phyloP scores from a whole-genome alignment of 2,797 vertebrate genomes.

The Malurus leucopterus region DNA sequence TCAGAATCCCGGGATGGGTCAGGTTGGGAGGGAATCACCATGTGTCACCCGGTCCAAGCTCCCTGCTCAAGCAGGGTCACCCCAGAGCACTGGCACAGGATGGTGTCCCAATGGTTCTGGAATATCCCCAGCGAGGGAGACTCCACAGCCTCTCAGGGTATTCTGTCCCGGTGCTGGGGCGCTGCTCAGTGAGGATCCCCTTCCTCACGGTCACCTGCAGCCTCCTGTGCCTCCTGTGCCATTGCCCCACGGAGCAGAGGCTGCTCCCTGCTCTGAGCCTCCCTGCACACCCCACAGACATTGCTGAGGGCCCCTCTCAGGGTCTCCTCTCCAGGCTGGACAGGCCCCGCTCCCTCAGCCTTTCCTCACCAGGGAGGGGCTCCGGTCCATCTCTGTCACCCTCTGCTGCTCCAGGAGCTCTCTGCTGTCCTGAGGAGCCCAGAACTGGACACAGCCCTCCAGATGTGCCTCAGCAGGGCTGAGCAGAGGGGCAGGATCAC shows the following conservation, averaged over 20 bases:
- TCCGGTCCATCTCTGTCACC: neutral
- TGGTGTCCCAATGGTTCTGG: neutral
- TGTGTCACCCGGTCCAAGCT: too few relatives aligned
- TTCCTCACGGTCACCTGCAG: neutral
- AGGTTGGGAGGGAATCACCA: neutral
- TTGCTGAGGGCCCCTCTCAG: neutral
- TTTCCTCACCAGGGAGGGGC: neutral
- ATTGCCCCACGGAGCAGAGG: neutral
- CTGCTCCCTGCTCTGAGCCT: neutral
- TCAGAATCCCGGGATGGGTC: neutral
- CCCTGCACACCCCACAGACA: neutral
- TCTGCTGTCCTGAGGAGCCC: neutral
- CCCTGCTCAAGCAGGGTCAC: too few relatives aligned
- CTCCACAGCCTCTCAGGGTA: too few relatives aligned
- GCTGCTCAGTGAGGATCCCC: neutral
- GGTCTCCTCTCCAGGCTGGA: neutral
- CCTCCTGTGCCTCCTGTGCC: neutral
- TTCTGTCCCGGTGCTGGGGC: neutral
- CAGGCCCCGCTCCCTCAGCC: neutral
- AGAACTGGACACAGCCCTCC: neutral
- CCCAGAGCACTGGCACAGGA: neutral
- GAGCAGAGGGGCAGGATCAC: neutral
- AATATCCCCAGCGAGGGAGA: fast-evolving
- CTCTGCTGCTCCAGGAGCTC: neutral
- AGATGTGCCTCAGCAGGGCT: neutral